phyloP scores from a whole-genome alignment of 2,113 vertebrate genomes.

The Tenrec ecaudatus region DNA sequence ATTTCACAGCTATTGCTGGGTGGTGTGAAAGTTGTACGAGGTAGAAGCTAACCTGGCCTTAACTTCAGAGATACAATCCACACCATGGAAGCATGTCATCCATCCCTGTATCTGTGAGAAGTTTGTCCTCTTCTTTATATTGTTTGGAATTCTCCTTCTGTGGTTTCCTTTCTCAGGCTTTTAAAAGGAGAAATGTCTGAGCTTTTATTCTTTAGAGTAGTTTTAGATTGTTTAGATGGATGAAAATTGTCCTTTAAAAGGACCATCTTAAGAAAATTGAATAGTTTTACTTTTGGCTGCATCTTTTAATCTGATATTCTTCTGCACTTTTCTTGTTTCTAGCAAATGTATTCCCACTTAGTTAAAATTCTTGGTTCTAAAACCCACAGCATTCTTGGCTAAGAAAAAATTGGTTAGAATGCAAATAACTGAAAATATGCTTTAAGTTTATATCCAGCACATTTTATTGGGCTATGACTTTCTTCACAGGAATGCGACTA shows the following conservation, averaged over 20 bases:
- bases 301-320: conserved; percentile 17
- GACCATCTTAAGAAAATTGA: conserved; percentile 2
- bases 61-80: neutral
- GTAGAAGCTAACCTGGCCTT: neutral
- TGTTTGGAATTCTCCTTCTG: neutral
- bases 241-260: neutral
- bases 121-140: neutral
- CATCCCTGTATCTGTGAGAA: conserved; percentile 10
- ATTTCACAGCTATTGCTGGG: conserved; percentile 8
- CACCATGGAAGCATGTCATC: neutral
- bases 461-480: conserved; percentile 73
- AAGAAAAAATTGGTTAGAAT: conserved; percentile 62
- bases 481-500: conserved; percentile 50
- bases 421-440: conserved; percentile 60
- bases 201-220: conserved; percentile 23
- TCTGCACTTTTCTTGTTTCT: neutral
- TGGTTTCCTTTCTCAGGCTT: neutral
- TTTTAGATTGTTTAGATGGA: neutral
- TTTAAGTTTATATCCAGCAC: conserved; percentile 73
- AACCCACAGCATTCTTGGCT: conserved; percentile 32
- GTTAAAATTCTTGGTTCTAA: conserved; percentile 34
- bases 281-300: conserved; percentile 22
- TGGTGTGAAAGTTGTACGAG: neutral
- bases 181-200: conserved; percentile 31
- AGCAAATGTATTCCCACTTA: neutral